Evolutionary conservation across 2,113 vertebrate species (phyloP), one percentile per base, ranked within the genome.

Genomic region (Chinchilla lanigera): DNA sequence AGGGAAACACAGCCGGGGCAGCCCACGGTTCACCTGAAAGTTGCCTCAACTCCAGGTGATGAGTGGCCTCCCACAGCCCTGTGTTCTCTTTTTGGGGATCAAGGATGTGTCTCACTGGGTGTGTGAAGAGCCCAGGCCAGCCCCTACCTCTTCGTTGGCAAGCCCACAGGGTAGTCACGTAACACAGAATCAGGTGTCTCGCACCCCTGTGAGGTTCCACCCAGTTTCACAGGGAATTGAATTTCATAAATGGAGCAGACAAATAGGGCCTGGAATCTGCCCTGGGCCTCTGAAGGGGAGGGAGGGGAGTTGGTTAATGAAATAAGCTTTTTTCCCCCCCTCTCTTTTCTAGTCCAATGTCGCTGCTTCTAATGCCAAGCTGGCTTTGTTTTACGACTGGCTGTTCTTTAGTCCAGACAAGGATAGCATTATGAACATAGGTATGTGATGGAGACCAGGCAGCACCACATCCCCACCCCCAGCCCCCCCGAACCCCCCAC

Each of bases 371-470:
- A 99, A 99, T 22, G 99, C 99, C 97, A 99, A 99, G 86, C 99
- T 99, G 98, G 99, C 99, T 52, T 98, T 99, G 56, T 99, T 99
- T 98, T 99, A 99, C 1, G 99, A 99, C 96, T 99, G 99, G 99
- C 99, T 99, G 33, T 99, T 99, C 99, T 99, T 99, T 98, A 99
- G 99, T 93, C 99, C 99, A 0, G 99, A 99, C 97, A 99, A 99
- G 97, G 99, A 99, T 98, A 99, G 99, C 99, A 99, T 99, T 98
- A 99, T 99, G 99, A 99, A 99, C 96, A 99, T 99, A 67, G 99
- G 99, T 99, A 97, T 98, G 97, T 94, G 96, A 0, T 7, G 0
- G 0, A 0, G 1, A 19, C 20, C 35, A 26, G 47, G 19, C 89
- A 44, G 65, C 3, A 0, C 88, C 75, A 2, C 50, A 41, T 50